Conservation (phyloP, 2,888 invertebrate genomes). For the Lathronympha strigana region DNA sequence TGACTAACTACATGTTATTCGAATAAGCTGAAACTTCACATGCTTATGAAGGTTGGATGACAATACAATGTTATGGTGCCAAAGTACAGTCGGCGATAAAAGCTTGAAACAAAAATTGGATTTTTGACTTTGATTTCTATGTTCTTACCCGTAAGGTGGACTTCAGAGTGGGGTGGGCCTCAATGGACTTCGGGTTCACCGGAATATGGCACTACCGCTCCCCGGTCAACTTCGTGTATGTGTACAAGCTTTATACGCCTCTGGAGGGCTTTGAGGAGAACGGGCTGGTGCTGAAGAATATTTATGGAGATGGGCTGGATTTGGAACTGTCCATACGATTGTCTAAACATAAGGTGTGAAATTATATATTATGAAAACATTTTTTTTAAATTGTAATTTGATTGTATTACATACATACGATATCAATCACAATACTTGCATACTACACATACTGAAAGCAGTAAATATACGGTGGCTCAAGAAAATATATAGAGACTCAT, state of each 20-base stretch:
- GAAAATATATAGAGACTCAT: no score
- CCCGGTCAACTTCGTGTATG: conserved; percentile 89
- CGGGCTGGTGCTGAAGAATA: conserved; percentile 88
- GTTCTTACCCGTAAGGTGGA: conserved; percentile 81
- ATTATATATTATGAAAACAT: not conserved
- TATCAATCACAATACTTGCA: no score
- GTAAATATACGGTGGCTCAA: no score
- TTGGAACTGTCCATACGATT: conserved; percentile 88
- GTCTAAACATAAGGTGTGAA: conserved; percentile 86
- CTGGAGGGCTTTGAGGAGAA: conserved; percentile 91
- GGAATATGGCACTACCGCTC: conserved; percentile 89
- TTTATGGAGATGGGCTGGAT: conserved; percentile 86
- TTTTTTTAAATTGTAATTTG: no score
- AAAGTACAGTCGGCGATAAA: not conserved
- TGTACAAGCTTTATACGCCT: conserved; percentile 90
- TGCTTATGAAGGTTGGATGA: no score
- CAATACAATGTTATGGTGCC: no score
- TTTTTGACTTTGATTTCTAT: not conserved
- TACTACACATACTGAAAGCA: no score
- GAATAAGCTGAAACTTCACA: no score
- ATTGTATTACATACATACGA: no score
- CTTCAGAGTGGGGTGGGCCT: conserved; percentile 90
- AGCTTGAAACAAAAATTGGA: not conserved
- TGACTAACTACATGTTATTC: no score
- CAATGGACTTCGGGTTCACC: conserved; percentile 89